These are phyloP conservation scores for Leptinotarsa texana DNA, from an alignment of 1,140 invertebrate species.

Conservation along the genomic window DNA sequence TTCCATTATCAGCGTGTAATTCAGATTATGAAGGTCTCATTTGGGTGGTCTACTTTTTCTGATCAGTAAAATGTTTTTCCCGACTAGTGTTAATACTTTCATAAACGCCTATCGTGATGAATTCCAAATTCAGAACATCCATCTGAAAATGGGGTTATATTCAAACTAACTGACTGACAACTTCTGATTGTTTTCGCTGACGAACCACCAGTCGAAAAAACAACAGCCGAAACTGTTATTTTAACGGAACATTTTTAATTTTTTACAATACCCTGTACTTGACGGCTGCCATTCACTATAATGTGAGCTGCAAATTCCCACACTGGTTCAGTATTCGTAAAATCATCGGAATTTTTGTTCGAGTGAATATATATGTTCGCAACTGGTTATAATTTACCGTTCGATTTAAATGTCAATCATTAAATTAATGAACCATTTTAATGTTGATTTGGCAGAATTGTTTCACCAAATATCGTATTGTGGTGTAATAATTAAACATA, in stretches of 20 bases:
- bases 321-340: slow-evolving; percentile 14
- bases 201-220: slow-evolving; percentile 11
- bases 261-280: slow-evolving; percentile 16
- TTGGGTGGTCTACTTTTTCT: too few species aligned
- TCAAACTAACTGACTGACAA: not conserved
- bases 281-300: slow-evolving; percentile 23
- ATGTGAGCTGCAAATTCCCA: slow-evolving; percentile 12
- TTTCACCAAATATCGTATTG: slow-evolving; percentile 16
- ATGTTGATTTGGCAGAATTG: slow-evolving; percentile 23
- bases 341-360: slow-evolving; percentile 25
- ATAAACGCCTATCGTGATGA: not conserved
- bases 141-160: not conserved
- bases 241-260: slow-evolving; percentile 17
- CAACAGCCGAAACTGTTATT: not conserved
- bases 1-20: too few species aligned
- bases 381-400: slow-evolving; percentile 21
- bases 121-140: not conserved
- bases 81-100: too few species aligned
- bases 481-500: slow-evolving; percentile 23
- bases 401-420: slow-evolving; percentile 26
- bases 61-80: too few species aligned
- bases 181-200: slow-evolving; percentile 5
- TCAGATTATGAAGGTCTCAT: too few species aligned
- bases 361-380: not conserved
- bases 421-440: slow-evolving; percentile 27